These are phyloP conservation scores for Cataglyphis altisquamis DNA, from an alignment of 2,888 invertebrate genomes.

Conservation along the genomic window DNA sequence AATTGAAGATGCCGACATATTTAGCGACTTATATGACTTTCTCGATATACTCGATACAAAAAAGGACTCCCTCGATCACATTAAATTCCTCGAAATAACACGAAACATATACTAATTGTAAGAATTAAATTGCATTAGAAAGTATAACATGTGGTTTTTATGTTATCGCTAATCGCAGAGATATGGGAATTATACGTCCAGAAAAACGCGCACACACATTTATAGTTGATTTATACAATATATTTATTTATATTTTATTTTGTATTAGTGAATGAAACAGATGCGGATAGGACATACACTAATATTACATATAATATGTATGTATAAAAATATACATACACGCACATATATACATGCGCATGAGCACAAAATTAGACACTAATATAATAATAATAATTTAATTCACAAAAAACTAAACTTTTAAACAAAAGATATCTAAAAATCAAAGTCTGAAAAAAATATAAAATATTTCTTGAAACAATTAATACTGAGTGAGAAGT, in stretches of 20 bases:
- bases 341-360: not conserved
- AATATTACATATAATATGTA: not conserved
- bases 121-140: constrained; percentile 15
- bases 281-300: not conserved
- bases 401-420: not conserved
- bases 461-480: not conserved
- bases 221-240: constrained; percentile 12
- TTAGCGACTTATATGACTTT: not conserved
- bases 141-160: not conserved
- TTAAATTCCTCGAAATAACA: not conserved
- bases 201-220: not conserved
- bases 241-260: not conserved
- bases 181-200: constrained; percentile 11
- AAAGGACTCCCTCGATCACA: not conserved
- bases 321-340: not conserved
- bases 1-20: constrained; percentile 12
- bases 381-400: not conserved
- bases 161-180: constrained; percentile 19
- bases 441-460: not conserved
- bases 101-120: not conserved
- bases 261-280: not conserved
- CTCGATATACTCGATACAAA: not conserved
- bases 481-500: not conserved
- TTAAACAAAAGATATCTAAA: not conserved
- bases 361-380: not conserved